Percentiles rank a stretch among this genome's conserved stretches.
Evolutionary conservation across 1,140 invertebrate genomes (phyloP).

Genomic region (Drosophila murphyi): DNA sequence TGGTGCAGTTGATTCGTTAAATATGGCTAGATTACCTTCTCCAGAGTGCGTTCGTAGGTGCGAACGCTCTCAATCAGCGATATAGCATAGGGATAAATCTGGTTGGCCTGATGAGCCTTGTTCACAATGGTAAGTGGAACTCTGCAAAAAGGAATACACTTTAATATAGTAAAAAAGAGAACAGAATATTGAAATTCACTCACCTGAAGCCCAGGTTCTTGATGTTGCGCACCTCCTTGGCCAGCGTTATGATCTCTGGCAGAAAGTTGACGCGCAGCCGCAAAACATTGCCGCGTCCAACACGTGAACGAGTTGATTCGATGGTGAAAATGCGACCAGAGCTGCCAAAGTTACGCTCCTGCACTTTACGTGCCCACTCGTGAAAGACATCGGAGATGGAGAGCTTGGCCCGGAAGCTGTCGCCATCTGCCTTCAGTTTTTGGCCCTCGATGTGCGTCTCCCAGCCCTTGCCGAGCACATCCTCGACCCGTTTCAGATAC

Average conservation of each 20-base stretch:
- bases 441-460: constrained; percentile 99
- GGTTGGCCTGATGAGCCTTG: constrained; percentile 99
- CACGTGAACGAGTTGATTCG: constrained; percentile 92
- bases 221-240: constrained; percentile 99
- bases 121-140: constrained; percentile 99
- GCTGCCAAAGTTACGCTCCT: constrained; percentile 96
- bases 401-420: constrained; percentile 97
- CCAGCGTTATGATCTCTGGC: constrained; percentile 98
- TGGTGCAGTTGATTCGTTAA: constrained; percentile 3
- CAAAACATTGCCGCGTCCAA: constrained; percentile 94
- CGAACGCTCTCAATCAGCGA: constrained; percentile 98
- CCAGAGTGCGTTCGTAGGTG: constrained; percentile 97
- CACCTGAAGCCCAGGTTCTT: constrained; percentile 96
- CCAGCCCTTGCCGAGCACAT: constrained; percentile 99
- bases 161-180: neutral
- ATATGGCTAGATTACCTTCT: constrained; percentile 91
- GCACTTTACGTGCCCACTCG: constrained; percentile 98
- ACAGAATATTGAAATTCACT: neutral
- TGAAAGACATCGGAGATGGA: constrained; percentile 99
- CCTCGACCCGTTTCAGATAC: constrained; percentile 98
- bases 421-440: constrained; percentile 98
- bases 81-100: constrained; percentile 99
- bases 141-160: constrained; percentile 83
- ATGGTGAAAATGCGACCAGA: constrained; percentile 97
- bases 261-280: constrained; percentile 98